A percentile compares a stretch with the other conserved stretches of the same genome.
Evolutionary conservation across 2,888 invertebrate genomes (phyloP).

Genomic region (Pachydiplax longipennis): DNA sequence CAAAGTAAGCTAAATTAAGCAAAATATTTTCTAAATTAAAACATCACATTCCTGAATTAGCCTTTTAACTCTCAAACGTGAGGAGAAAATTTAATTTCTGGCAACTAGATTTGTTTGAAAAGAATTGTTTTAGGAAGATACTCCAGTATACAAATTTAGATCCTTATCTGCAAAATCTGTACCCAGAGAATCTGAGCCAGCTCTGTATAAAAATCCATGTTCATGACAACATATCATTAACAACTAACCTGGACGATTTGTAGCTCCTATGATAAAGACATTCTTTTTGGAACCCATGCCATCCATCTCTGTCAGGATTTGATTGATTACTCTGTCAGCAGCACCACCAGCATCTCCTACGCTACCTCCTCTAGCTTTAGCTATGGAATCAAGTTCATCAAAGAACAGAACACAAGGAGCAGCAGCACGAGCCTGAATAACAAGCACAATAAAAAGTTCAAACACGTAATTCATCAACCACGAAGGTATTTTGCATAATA

Average conservation of each 20-base stretch:
- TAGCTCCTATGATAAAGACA: slow-evolving; percentile 98
- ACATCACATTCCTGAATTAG: no score
- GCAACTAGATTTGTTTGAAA: no score
- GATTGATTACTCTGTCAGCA: slow-evolving; percentile 99
- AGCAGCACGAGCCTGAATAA: slow-evolving; percentile 87
- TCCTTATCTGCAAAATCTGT: no score
- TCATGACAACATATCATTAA: background rate
- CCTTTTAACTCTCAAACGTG: no score
- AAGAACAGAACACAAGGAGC: slow-evolving; percentile 99
- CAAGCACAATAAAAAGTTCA: background rate
- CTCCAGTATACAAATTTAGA: no score
- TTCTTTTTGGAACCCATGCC: slow-evolving; percentile 99
- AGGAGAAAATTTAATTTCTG: no score
- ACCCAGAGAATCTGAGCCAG: no score
- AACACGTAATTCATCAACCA: background rate
- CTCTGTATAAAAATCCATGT: no score
- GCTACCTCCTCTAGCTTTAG: slow-evolving; percentile 97
- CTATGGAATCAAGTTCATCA: slow-evolving; percentile 99
- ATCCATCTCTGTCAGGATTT: slow-evolving; percentile 99
- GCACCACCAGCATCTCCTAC: slow-evolving; percentile 98
- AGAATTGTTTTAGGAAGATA: no score
- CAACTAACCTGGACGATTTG: slow-evolving; percentile 74
- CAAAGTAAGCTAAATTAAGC: no score
- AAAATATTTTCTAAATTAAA: no score
- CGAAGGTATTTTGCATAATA: no score